Evolutionary conservation across 2,888 invertebrate genomes (phyloP), one percentile per base, ranked within the genome.

Genomic region (Lasioglossum figueresi): DNA sequence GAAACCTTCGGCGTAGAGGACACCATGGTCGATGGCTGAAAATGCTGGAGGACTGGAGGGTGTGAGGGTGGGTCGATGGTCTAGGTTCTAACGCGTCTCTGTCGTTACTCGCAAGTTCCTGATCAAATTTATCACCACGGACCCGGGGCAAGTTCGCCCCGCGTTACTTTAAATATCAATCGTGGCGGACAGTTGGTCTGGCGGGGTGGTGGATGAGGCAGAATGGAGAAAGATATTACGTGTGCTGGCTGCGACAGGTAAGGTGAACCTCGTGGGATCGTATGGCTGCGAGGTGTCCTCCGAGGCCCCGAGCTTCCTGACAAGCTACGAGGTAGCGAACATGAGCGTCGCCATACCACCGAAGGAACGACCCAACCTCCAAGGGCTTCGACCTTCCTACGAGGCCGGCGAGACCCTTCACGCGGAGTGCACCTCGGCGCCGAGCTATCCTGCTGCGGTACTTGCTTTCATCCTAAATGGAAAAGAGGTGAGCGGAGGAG

Each of bases 231-330:
- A 72, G 71, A 71, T 71, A 83, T 75, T 63, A 68, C 68, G 70
- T 75, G 40, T 75, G 56, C 34, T 75, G 48, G 52, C 43, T 77
- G 68, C 40, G 77, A 43, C 88, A 92, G 92, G 90, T 80, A 90
- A 89, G 73, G 89, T 90, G 73, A 90, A 90, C 84, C 88, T 94
- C 77, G 91, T 92, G 68, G 95, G 95, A 40, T 86, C 91, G 23
- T 95, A 95, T 84, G 91, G 87, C 34, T 95, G 95, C 88, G 95
- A 95, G 87, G 94, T 95, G 80, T 92, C 94, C 52, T 91, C 92
- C 34, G 95, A 95, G 82, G 89, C 85, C 16, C 93, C 94, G 27
- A 92, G 87, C 83, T 94, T 94, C 84, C 87, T 89, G 72, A 93
- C 93, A n/a, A 92, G 90, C 76, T 93, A 91, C 84, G 92, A 89